A percentile compares a stretch with the other conserved stretches of the same genome.
These are phyloP conservation scores for Panopea generosa DNA, from an alignment of 2,888 invertebrate genomes.

Conservation along the genomic window DNA sequence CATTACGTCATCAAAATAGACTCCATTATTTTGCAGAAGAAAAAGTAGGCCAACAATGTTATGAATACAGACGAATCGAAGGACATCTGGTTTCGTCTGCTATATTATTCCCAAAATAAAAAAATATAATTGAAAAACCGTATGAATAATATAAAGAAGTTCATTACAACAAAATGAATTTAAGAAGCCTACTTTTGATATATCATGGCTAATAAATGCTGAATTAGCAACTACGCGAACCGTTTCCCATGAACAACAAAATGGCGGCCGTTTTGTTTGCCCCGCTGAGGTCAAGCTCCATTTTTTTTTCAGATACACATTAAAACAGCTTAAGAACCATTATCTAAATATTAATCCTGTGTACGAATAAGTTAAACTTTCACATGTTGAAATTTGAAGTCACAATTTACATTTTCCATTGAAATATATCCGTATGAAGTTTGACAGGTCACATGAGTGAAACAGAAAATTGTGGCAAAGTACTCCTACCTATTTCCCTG, in stretches of 20 bases:
- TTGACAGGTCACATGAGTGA: slow-evolving; percentile 67
- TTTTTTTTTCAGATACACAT: slow-evolving; percentile 10
- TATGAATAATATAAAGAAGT: too few relatives aligned
- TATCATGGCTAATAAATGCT: slow-evolving; percentile 43
- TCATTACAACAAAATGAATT: too few relatives aligned
- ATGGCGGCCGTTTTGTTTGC: slow-evolving; percentile 45
- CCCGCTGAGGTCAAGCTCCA: slow-evolving; percentile 10
- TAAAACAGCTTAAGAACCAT: background rate
- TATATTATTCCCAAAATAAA: too few relatives aligned
- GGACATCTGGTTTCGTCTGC: too few relatives aligned
- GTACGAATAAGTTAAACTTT: background rate
- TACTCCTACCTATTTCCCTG: slow-evolving; percentile 93
- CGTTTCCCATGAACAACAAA: slow-evolving; percentile 13
- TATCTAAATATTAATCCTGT: background rate
- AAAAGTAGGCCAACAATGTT: too few relatives aligned
- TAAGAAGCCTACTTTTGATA: too few relatives aligned
- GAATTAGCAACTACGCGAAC: slow-evolving; percentile 36
- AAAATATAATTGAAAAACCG: too few relatives aligned
- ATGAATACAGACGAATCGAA: too few relatives aligned
- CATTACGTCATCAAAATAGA: too few relatives aligned
- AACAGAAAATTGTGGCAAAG: slow-evolving; percentile 2
- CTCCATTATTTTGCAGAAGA: too few relatives aligned
- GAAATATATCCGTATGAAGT: slow-evolving; percentile 7
- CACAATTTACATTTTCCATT: too few relatives aligned
- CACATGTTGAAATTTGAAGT: too few relatives aligned